Evolutionary conservation across 1,140 invertebrate species (phyloP).

Genomic region (Megalopta genalis): DNA sequence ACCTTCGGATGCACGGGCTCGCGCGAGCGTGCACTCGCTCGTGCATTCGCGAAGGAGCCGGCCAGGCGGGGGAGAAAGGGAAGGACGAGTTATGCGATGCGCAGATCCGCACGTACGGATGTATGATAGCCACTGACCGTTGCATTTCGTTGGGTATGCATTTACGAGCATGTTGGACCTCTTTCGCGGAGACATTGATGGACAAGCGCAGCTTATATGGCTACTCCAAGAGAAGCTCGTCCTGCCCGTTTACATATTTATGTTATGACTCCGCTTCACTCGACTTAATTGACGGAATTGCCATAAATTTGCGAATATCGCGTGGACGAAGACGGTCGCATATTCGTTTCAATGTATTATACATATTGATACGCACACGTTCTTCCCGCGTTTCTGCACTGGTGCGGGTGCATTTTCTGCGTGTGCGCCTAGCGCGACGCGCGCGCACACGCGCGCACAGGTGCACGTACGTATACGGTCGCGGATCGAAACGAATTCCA

Average conservation of each 20-base stretch:
- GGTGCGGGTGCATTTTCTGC: background rate
- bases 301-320: constrained; percentile 79
- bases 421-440: background rate
- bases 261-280: constrained; percentile 78
- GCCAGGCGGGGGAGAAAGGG: background rate
- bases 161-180: constrained; percentile 75
- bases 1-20: constrained; percentile 33
- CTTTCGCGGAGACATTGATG: constrained; percentile 78
- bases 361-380: too few species aligned
- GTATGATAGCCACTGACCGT: constrained; percentile 68
- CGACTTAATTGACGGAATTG: constrained; percentile 80
- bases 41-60: constrained; percentile 7
- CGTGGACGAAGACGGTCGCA: constrained; percentile 30
- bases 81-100: constrained; percentile 61
- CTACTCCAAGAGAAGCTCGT: constrained; percentile 55
- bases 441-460: background rate
- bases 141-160: constrained; percentile 72
- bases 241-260: constrained; percentile 79
- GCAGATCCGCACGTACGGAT: constrained; percentile 53
- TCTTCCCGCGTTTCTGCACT: background rate
- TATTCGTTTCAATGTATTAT: constrained; percentile 11
- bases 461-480: constrained; percentile 2
- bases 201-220: constrained; percentile 79
- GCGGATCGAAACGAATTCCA: constrained; percentile 59
- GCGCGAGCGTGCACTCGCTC: background rate